Base-by-base conservation (phyloP, 2,113 vertebrate genomes). In the Psammodynastes pulverulentus region DNA sequence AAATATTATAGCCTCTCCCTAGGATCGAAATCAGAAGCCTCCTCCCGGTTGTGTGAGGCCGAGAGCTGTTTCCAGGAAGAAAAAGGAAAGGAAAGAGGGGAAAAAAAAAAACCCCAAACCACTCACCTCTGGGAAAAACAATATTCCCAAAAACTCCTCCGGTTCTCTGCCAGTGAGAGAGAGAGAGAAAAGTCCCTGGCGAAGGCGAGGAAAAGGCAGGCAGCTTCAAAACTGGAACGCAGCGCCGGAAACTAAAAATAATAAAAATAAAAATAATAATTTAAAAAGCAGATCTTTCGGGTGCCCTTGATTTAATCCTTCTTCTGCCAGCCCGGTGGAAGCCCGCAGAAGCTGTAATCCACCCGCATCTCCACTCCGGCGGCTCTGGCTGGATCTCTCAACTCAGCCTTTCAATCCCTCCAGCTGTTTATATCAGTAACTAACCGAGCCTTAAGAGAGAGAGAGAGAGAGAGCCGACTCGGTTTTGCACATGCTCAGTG, bases 401-500 rank as follows among this genome's bases (percentile, higher is more conserved):
- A 91, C 86, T 79, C 88, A 62, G 93, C 54, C 87, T 93, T 58
- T 92, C 79, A 86, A 86, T 93, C 24, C 90, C 94, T 89, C 94
- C 94, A 89, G 94, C 92, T 95, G 94, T 93, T 94, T 49, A 87
- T 54, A 87, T 46, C 93, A 9, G 92, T 84, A 91, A 91, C 89
- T 89, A 88, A 93, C 93, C 29, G 56, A 46, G 90, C 85, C 54
- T 49, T 85, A 89, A 9, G 92, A 85, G 90, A 45, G 52, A n/a
- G n/a, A n/a, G n/a, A n/a, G n/a, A n/a, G n/a, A n/a, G n/a, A 9
- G 48, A 49, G 91, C 48, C 54, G 56, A 49, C 43, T 21, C 62
- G 26, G 6, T 45, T 92, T 43, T 5, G 94, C 95, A 85, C 95
- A 94, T 53, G 95, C 95, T 94, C 93, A 92, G 49, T 45, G 94